Evolutionary conservation across 1,140 invertebrate genomes (phyloP).

Genomic region (Eulimnadia texana): DNA sequence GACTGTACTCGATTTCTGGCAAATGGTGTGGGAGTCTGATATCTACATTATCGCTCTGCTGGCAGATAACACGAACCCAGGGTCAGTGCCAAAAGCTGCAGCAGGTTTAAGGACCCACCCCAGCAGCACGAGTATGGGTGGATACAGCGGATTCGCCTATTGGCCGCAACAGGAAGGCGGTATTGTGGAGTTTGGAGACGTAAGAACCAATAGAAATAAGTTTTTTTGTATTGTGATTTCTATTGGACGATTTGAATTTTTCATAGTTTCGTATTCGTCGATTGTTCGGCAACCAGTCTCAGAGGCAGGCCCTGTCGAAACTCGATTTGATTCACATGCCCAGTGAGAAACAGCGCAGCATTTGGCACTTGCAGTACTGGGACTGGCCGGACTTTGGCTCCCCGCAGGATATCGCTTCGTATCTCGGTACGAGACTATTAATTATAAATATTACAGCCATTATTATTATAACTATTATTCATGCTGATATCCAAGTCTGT

Average conservation of each 20-base stretch:
- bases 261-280: constrained; percentile 51
- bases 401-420: constrained; percentile 46
- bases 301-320: background rate
- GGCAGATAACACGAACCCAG: constrained; percentile 35
- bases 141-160: constrained; percentile 4
- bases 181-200: constrained; percentile 38
- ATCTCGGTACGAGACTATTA: constrained; percentile 36
- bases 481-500: too few relatives aligned
- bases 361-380: constrained; percentile 69
- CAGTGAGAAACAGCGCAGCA: constrained; percentile 16
- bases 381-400: constrained; percentile 56
- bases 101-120: constrained; percentile 20
- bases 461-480: too few relatives aligned
- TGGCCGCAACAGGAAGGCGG: constrained; percentile 29
- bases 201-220: too few relatives aligned
- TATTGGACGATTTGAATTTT: constrained; percentile 18
- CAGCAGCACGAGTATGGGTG: constrained; percentile 6
- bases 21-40: constrained; percentile 72
- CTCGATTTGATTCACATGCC: constrained; percentile 2
- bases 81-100: constrained; percentile 25
- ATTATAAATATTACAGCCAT: background rate
- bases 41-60: constrained; percentile 60
- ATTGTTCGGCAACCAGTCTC: constrained; percentile 30
- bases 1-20: constrained; percentile 56
- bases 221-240: too few relatives aligned